Percentiles rank a stretch among this genome's conserved stretches.
Conservation (phyloP, 2,888 invertebrate genomes). For the Tolmerus cingulatus region DNA sequence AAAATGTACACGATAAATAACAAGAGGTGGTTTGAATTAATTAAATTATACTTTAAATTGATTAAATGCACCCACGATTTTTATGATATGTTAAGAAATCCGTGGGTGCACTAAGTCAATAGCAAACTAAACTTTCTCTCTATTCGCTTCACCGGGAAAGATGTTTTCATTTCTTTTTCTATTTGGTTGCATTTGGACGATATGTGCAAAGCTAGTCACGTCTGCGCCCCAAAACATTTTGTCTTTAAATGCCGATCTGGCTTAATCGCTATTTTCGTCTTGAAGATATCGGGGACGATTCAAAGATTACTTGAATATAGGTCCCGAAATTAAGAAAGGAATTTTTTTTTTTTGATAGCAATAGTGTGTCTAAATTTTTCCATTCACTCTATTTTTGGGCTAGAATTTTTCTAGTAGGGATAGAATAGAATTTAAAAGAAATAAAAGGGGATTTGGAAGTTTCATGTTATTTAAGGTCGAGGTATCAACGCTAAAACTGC, state of each 20-base stretch:
- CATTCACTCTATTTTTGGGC: neutral
- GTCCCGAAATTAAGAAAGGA: neutral
- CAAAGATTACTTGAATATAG: neutral
- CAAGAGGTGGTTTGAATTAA: neutral
- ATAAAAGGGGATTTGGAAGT: neutral
- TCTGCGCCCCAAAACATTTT: neutral
- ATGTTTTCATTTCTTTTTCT: neutral
- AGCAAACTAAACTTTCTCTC: neutral
- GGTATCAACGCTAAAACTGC: neutral
- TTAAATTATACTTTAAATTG: neutral
- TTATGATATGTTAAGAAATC: neutral
- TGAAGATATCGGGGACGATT: neutral
- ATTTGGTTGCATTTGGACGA: neutral
- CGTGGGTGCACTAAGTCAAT: neutral
- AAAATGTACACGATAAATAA: no score
- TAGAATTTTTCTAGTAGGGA: neutral
- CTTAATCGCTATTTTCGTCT: neutral
- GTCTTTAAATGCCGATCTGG: neutral
- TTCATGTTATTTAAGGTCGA: neutral
- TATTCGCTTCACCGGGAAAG: neutral
- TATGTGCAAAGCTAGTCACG: neutral
- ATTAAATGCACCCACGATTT: neutral
- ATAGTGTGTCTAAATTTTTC: neutral
- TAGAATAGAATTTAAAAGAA: neutral
- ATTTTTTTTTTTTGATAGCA: neutral